Conservation (phyloP, 1,140 invertebrate species). For the Bradysia coprophila region DNA sequence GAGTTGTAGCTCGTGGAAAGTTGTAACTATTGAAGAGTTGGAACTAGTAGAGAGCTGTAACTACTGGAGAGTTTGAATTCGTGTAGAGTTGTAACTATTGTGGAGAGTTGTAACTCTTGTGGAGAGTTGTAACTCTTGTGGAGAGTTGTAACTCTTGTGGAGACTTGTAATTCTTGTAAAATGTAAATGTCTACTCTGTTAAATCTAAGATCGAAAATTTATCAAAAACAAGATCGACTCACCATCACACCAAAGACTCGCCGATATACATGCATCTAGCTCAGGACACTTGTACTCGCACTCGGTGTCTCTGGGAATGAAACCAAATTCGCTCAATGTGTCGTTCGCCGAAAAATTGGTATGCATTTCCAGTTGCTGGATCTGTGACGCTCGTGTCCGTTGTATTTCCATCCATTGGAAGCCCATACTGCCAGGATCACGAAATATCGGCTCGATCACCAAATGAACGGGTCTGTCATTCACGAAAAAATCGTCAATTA, state of each 20-base stretch:
- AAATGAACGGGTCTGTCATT: slow-evolving; percentile 23
- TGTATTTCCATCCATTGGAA: slow-evolving; percentile 56
- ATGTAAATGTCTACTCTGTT: too few relatives aligned
- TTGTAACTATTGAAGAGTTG: too few relatives aligned
- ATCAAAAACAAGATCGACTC: too few relatives aligned
- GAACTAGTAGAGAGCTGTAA: too few relatives aligned
- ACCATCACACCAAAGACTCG: slow-evolving; percentile 74
- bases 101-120: too few relatives aligned
- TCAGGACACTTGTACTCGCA: slow-evolving; percentile 66
- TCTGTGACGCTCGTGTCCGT: slow-evolving; percentile 36
- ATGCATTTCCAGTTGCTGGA: slow-evolving; percentile 35
- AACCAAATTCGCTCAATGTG: slow-evolving; percentile 24
- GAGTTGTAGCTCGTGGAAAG: too few relatives aligned
- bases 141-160: too few relatives aligned
- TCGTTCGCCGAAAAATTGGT: slow-evolving; percentile 32
- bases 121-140: too few relatives aligned
- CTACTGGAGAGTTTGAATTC: too few relatives aligned
- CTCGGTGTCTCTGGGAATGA: slow-evolving; percentile 28
- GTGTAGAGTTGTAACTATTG: too few relatives aligned
- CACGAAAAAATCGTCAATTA: background rate
- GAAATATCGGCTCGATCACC: slow-evolving; percentile 49
- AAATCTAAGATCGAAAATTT: too few relatives aligned
- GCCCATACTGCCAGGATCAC: slow-evolving; percentile 43
- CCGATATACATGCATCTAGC: slow-evolving; percentile 71
- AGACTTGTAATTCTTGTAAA: too few relatives aligned